Evolutionary conservation across 2,888 invertebrate genomes (phyloP).

Genomic region (Dichetophora obliterata): DNA sequence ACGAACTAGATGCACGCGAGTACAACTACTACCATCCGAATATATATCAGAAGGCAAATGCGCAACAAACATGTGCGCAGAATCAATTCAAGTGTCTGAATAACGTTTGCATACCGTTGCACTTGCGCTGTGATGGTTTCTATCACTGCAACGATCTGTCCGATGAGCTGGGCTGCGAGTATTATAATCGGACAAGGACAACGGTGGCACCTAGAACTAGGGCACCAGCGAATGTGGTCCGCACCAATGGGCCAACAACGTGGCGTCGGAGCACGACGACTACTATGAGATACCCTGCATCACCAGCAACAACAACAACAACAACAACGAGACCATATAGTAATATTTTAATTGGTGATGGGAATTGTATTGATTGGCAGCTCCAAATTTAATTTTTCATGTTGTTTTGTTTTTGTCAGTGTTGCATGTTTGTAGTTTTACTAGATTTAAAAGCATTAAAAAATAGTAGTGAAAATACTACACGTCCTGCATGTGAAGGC

Average conservation of each 20-base stretch:
- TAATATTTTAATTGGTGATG: constrained; percentile 18
- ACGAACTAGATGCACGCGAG: constrained; percentile 52
- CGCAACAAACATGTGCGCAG: constrained; percentile 66
- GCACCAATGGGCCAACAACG: constrained; percentile 43
- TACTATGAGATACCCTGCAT: constrained; percentile 31
- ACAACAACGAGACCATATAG: constrained; percentile 42
- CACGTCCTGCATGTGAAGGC: no score
- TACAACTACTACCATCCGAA: constrained; percentile 52
- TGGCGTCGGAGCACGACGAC: constrained; percentile 27
- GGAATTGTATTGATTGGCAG: constrained; percentile 2
- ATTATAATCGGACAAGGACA: constrained; percentile 45
- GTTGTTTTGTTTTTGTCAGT: neutral
- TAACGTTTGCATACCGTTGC: constrained; percentile 73
- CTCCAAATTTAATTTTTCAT: neutral
- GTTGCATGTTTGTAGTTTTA: constrained; percentile 15
- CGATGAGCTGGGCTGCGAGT: constrained; percentile 72
- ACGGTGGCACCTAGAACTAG: constrained; percentile 27
- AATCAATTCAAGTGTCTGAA: constrained; percentile 74
- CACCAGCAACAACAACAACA: constrained; percentile 24
- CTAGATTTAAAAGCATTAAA: neutral
- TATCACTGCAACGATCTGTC: constrained; percentile 75
- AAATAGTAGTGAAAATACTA: neutral
- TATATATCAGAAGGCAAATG: constrained; percentile 55
- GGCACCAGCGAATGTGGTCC: constrained; percentile 42
- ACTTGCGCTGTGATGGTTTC: constrained; percentile 72